Evolutionary conservation across 2,888 invertebrate species (phyloP), one percentile per base, ranked within the genome.

Genomic region (Chymomyza fuscimana): DNA sequence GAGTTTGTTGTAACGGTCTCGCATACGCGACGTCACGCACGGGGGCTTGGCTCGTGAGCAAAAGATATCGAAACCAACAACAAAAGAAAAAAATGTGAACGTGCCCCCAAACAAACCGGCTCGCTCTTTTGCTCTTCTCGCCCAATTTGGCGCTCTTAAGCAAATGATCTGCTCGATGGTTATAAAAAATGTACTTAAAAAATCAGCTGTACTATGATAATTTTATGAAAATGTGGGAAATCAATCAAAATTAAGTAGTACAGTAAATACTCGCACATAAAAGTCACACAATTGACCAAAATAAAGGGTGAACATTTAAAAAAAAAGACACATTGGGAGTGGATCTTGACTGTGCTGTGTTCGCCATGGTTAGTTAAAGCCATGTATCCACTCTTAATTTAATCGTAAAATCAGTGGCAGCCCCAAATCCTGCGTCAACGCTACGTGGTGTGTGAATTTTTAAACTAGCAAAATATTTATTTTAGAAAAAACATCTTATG

Each of bases 21-120:
- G 81, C 59, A 71, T 81, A 82, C 87, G 85, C 89, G 89, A 89
- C 89, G 88, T 89, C 89, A 89, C 74, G 76, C 88, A 87, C 76
- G 88, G 88, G 83, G 89, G 89, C 88, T 72, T 81, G 89, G 79
- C 88, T 74, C 72, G n/a, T 62, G 51, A 46, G 73, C 63, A 61
- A 63, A 68, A 78, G 65, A 71, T 76, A 67, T 71, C 62, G 19
- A 63, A 66, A 22, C 25, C 64, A 22, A 12, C 22, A 22, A 19
- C 59, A 59, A 40, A 15, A 36, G 73, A 29, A 62, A 54, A 77
- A 70, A 59, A 22, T 1, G 56, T 65, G 69, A 85, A 83, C 83
- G 86, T 82, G 83, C 83, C 83, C 78, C 87, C 82, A 25, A 58
- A 16, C 58, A 79, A 83, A 83, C 75, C 73, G 29, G 77, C 75